Evolutionary conservation across 2,113 vertebrate genomes (phyloP), one percentile per base, ranked within the genome.

Genomic region (Hippocampus zosterae): DNA sequence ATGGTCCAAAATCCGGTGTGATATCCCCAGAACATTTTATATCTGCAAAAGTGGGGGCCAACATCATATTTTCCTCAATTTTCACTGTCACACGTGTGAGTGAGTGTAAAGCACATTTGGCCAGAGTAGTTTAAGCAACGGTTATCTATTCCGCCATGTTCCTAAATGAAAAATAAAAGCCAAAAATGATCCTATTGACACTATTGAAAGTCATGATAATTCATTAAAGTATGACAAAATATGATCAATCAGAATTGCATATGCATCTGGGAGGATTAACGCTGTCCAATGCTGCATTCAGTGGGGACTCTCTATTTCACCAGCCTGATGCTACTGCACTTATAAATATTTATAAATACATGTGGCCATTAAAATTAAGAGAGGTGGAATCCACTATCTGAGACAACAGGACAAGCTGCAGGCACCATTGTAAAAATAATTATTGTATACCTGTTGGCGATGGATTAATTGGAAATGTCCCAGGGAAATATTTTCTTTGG

Each of bases 381-480:
- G 68, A 81, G 71, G 69, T 73, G 56, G 77, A 75, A 87, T 65
- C 63, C 75, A 82, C 71, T 87, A 83, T 84, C 85, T 85, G 78
- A 82, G 71, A 80, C 76, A 82, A 83, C 72, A 77, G 87, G 81
- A 76, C 67, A 75, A 19, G 76, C 88, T 78, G 78, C 69, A 72
- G 82, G 91, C 77, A 21, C 70, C 71, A 64, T 89, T 90, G 41
- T 83, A 84, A 87, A 89, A 90, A 90, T 88, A 82, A 66, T 89
- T 89, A 78, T 72, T 61, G 79, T 77, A 80, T 89, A 70, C 80
- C 89, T 84, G 62, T 68, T 77, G 90, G 83, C 80, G 78, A 81
- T 81, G 72, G 89, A 91, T 92, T 90, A 92, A 92, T 92, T 92
- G 90, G 86, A 89, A 91, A 91, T 78, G 88, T 88, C 89, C 85